Evolutionary conservation across 1,140 invertebrate genomes (phyloP).

Genomic region (Drosophila leontia): DNA sequence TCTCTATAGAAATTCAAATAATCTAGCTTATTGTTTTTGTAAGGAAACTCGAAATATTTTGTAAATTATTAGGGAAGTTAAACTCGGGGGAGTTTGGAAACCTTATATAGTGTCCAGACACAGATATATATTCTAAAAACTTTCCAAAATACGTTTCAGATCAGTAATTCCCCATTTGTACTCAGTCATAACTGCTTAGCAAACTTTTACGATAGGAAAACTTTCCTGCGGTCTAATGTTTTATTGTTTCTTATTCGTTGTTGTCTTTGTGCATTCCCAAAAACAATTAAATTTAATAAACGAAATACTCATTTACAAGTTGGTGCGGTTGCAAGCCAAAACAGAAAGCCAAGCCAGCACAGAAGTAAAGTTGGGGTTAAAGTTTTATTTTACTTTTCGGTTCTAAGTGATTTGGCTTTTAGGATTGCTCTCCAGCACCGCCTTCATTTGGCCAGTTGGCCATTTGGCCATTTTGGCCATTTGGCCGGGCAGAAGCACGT

Average conservation of each 20-base stretch:
- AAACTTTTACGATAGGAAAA: conserved; percentile 28
- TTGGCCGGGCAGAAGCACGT: conserved; percentile 54
- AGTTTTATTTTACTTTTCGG: conserved; percentile 37
- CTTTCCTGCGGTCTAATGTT: conserved; percentile 10
- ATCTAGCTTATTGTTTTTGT: conserved; percentile 26
- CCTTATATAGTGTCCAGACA: background rate
- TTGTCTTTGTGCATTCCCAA: background rate
- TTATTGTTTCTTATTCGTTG: conserved; percentile 5
- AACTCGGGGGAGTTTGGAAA: too few species aligned
- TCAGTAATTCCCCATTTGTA: background rate
- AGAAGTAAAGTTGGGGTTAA: conserved; percentile 34
- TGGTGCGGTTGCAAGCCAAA: conserved; percentile 29
- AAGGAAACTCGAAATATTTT: conserved; percentile 4
- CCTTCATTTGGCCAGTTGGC: conserved; percentile 19
- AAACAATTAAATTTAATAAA: conserved; percentile 50
- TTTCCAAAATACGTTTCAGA: background rate
- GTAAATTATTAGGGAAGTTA: background rate
- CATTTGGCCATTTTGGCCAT: conserved; percentile 21
- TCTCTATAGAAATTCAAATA: conserved; percentile 13
- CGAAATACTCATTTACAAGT: conserved; percentile 35
- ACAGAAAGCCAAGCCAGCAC: background rate
- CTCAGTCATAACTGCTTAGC: background rate
- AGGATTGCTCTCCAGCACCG: conserved; percentile 8
- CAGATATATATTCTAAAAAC: background rate
- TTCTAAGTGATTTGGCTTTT: conserved; percentile 45